Base-by-base conservation (phyloP, 2,113 vertebrate genomes). In the Henicopernis longicauda region DNA sequence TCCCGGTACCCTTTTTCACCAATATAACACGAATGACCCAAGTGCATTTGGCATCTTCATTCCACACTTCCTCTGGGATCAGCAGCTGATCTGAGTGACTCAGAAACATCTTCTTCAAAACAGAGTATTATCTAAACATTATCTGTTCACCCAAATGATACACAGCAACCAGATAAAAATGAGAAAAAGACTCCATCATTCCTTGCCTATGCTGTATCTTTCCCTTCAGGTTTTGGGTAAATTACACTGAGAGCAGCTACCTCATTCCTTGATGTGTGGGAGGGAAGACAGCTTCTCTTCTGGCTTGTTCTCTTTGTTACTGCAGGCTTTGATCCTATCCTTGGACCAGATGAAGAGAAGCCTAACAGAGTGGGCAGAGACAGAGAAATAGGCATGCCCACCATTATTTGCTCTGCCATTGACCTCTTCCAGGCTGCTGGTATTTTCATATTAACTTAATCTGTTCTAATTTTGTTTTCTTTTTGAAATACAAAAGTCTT, bases 31-130 rank as follows among this genome's bases (percentile, higher is more conserved):
- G 1, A 85, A 89, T 58, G 57, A 79, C 83, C 54, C 45, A 58
- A 85, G 45, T 27, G n/a, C 38, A 36, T 83, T 81, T 87, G 44
- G 40, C 47, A 40, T 45, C 58, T 79, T 42, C 23, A 36, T 89
- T 95, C 45, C 71, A 40, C 20, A 66, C 40, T 87, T 87, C 58
- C 17, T 92, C 70, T 72, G 73, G 44, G 49, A 91, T 62, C 58
- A 77, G 26, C 66, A 85, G 36, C 49, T 85, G 77, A 93, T 79
- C n/a, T 65, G 62, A 93, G 57, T 93, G 86, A 96, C 54, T 94
- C 81, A 85, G 77, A 77, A 93, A 89, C 59, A 95, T 54, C 62
- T 58, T 94, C 81, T 91, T 95, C 78, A 91, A 88, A 95, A 69
- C 34, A 66, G 45, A 52, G 16, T 50, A 85, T 93, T 88, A 66